phyloP scores from a whole-genome alignment of 2,113 vertebrate genomes.

The Rhinopomastus cyanomelas region DNA sequence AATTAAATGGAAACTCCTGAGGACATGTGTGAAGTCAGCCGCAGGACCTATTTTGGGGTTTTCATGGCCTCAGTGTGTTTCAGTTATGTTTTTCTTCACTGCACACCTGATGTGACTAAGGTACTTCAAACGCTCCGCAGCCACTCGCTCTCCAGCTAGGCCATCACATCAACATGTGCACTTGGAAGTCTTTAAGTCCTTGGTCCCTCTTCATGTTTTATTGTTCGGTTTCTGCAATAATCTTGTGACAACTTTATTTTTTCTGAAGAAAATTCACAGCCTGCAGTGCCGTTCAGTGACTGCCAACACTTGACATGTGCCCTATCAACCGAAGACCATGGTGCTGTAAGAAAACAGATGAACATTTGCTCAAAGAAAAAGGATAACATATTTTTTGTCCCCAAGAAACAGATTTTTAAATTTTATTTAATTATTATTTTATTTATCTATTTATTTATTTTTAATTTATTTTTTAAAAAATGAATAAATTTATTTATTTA shows the following conservation, averaged over 20 bases:
- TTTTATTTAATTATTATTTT: too few relatives aligned
- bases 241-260: not conserved
- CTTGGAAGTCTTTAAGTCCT: not conserved
- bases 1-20: conserved; percentile 35
- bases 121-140: not conserved
- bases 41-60: not conserved
- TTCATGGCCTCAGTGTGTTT: not conserved
- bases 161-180: not conserved
- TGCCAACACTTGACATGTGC: not conserved
- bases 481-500: not conserved
- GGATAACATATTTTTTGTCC: not conserved
- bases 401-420: not conserved
- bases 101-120: not conserved
- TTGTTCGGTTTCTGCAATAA: not conserved
- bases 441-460: not conserved
- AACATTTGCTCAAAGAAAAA: not conserved
- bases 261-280: not conserved
- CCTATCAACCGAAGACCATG: not conserved
- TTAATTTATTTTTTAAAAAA: not conserved
- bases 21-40: conserved; percentile 51
- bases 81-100: conserved; percentile 14
- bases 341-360: not conserved
- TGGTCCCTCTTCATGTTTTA: not conserved
- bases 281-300: fast-evolving
- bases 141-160: not conserved